Percentiles rank a stretch among this genome's conserved stretches.
Conservation (phyloP, 2,113 vertebrate species). For the Phoxinus phoxinus region DNA sequence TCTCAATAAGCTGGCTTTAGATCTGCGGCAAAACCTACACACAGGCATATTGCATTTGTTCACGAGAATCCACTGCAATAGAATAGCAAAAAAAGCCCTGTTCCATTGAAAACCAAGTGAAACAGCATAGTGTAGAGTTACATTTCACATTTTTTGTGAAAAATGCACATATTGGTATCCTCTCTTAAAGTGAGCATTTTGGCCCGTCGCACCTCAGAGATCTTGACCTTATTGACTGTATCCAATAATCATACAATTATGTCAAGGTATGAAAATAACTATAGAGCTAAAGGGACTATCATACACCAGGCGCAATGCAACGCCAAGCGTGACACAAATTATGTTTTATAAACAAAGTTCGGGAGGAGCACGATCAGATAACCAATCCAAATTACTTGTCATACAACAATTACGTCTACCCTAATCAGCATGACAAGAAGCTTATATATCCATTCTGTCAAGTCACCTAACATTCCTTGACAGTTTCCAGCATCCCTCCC, state of each 20-base stretch:
- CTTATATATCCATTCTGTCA: too few relatives aligned
- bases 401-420: too few relatives aligned
- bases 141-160: neutral
- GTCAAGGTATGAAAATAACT: neutral
- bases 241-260: neutral
- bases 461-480: too few relatives aligned
- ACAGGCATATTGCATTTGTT: slow-evolving; percentile 11
- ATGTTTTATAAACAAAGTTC: too few relatives aligned
- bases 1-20: slow-evolving; percentile 53
- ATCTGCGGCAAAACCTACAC: slow-evolving; percentile 24
- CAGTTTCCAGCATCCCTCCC: too few relatives aligned
- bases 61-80: neutral
- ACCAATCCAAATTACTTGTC: too few relatives aligned
- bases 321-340: too few relatives aligned
- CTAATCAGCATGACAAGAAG: too few relatives aligned
- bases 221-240: neutral
- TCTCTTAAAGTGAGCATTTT: neutral
- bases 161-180: neutral
- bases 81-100: neutral
- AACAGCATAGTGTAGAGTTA: neutral
- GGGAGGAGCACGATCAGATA: too few relatives aligned
- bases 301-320: too few relatives aligned
- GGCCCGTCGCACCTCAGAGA: neutral
- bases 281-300: neutral
- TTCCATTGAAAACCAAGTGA: neutral